Evolutionary conservation across 1,140 invertebrate genomes (phyloP).

Genomic region (Tetramorium simillimum): DNA sequence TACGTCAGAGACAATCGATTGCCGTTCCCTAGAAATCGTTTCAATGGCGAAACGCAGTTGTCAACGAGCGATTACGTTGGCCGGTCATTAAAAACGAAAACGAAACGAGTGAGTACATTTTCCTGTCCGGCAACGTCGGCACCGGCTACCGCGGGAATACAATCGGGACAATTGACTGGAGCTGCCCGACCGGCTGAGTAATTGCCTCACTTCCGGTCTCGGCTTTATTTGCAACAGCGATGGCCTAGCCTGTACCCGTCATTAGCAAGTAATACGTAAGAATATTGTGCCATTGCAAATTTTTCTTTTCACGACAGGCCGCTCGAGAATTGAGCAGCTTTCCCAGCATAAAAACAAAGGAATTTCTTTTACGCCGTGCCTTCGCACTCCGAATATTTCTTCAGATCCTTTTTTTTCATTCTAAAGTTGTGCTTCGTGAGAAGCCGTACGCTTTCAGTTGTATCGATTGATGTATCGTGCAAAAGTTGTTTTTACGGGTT

Average conservation of each 20-base stretch:
- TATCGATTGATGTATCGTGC: background rate
- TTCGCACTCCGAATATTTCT: background rate
- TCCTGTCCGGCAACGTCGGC: conserved; percentile 41
- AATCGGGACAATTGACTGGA: conserved; percentile 69
- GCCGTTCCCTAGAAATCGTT: background rate
- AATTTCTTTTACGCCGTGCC: background rate
- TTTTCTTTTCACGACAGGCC: background rate
- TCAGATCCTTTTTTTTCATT: background rate
- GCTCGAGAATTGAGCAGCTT: background rate
- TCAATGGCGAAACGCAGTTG: background rate
- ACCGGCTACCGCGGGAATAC: conserved; percentile 49
- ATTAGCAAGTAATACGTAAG: conserved; percentile 49
- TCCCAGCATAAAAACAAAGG: background rate
- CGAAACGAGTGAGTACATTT: conserved; percentile 48
- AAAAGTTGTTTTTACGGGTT: background rate
- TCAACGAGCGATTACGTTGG: conserved; percentile 23
- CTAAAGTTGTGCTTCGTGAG: background rate
- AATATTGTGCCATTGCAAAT: conserved; percentile 17
- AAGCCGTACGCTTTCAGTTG: background rate
- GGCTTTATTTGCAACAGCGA: conserved; percentile 66
- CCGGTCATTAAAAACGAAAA: conserved; percentile 4
- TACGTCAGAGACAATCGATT: no score
- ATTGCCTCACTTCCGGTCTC: conserved; percentile 78
- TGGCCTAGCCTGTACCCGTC: background rate
- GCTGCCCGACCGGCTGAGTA: conserved; percentile 69